Evolutionary conservation across 2,113 vertebrate species (phyloP).

Genomic region (Macaca mulatta): DNA sequence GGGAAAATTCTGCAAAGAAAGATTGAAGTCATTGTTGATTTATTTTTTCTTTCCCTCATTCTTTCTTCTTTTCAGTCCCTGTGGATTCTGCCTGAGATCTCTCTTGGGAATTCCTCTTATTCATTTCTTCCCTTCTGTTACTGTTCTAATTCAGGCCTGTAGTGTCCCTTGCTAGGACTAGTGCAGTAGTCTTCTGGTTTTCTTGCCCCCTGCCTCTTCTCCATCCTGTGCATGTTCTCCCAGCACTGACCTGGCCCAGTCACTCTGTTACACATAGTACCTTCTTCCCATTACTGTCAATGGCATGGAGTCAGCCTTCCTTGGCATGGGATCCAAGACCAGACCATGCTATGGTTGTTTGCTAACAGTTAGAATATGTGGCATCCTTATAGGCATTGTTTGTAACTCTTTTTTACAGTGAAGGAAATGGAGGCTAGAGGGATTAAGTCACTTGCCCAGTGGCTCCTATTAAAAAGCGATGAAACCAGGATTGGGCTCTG

Average conservation of each 20-base stretch:
- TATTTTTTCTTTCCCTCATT: background rate
- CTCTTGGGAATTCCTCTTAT: background rate
- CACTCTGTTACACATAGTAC: background rate
- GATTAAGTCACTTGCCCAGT: background rate
- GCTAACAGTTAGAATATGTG: background rate
- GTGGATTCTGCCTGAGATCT: background rate
- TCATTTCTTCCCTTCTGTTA: background rate
- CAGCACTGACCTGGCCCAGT: background rate
- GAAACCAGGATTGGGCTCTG: background rate
- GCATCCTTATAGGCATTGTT: background rate
- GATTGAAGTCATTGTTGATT: accelerated
- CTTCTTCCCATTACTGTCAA: background rate
- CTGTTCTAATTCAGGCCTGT: background rate
- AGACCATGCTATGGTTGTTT: background rate
- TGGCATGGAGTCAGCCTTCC: background rate
- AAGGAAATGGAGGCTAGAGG: background rate
- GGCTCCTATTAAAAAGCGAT: background rate
- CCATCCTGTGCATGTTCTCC: accelerated
- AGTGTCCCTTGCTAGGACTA: background rate
- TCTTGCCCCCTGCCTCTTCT: background rate
- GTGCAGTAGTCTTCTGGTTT: background rate
- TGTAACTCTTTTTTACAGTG: background rate
- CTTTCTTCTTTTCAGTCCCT: background rate
- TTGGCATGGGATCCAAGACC: background rate
- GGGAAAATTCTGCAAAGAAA: background rate